Percentiles rank a stretch among this genome's conserved stretches.
phyloP scores from a whole-genome alignment of 2,888 invertebrate genomes.

The Lagria hirta region DNA sequence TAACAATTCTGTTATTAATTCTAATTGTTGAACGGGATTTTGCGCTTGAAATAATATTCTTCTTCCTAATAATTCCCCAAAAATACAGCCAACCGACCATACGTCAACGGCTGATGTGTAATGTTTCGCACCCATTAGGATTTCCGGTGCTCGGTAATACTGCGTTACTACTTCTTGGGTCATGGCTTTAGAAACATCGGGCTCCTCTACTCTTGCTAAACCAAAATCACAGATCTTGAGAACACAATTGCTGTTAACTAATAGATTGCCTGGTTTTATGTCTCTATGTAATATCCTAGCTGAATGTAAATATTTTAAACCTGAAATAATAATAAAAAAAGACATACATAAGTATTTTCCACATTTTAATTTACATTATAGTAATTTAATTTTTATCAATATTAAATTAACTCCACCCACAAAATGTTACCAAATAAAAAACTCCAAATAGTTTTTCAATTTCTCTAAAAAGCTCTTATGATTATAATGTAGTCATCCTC shows the following conservation, averaged over 20 bases:
- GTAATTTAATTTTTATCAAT: no score
- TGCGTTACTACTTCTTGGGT: slow-evolving; percentile 99
- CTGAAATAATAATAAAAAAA: slow-evolving; percentile 60
- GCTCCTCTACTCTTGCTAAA: slow-evolving; percentile 95
- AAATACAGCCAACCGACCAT: slow-evolving; percentile 99
- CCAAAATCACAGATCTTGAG: slow-evolving; percentile 99
- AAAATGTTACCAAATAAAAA: no score
- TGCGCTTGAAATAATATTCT: slow-evolving; percentile 93
- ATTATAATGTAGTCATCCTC: no score
- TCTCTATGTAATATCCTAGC: slow-evolving; percentile 97
- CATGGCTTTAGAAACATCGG: slow-evolving; percentile 91
- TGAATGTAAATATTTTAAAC: slow-evolving; percentile 97
- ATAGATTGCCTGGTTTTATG: slow-evolving; percentile 97
- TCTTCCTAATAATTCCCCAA: slow-evolving; percentile 93
- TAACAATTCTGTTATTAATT: slow-evolving; percentile 94
- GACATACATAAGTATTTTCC: no score
- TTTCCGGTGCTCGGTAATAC: slow-evolving; percentile 98
- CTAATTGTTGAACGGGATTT: slow-evolving; percentile 95
- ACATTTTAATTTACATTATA: no score
- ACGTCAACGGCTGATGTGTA: slow-evolving; percentile 97
- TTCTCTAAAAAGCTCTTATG: no score
- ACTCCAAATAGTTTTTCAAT: no score
- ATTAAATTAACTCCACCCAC: no score
- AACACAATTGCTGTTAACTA: slow-evolving; percentile 99
- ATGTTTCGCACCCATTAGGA: slow-evolving; percentile 97